Conservation (phyloP, 1,140 invertebrate genomes). For the Aricia agestis region DNA sequence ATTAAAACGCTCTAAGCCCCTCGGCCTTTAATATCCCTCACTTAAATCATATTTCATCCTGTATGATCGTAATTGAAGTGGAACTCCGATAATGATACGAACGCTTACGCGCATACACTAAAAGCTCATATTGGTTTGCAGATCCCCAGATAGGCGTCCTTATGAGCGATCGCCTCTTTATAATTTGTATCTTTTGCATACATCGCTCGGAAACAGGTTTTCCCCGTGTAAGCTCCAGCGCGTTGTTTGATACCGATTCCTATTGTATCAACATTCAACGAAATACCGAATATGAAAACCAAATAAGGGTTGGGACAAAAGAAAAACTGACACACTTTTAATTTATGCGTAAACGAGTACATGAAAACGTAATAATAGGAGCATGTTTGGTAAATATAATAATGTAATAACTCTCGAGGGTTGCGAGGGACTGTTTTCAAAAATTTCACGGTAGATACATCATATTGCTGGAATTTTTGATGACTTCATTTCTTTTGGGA, state of each 20-base stretch:
- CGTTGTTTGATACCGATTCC: constrained; percentile 60
- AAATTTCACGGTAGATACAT: constrained; percentile 73
- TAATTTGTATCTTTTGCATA: constrained; percentile 74
- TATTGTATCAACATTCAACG: constrained; percentile 73
- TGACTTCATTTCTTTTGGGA: constrained; percentile 57
- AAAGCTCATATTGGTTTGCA: constrained; percentile 53
- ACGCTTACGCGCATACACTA: constrained; percentile 45
- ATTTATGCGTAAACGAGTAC: constrained; percentile 73
- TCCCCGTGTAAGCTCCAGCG: constrained; percentile 58
- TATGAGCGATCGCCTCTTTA: constrained; percentile 70
- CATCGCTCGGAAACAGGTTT: constrained; percentile 70
- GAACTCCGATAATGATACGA: constrained; percentile 45
- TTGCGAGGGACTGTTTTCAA: constrained; percentile 57
- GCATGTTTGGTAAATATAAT: constrained; percentile 75
- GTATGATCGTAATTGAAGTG: constrained; percentile 72
- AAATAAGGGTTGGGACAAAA: constrained; percentile 74
- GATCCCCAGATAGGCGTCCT: constrained; percentile 41
- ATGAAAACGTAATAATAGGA: constrained; percentile 75
- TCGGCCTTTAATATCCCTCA: constrained; percentile 73
- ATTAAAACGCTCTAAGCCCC: constrained; percentile 68
- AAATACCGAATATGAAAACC: constrained; percentile 75
- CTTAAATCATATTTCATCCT: constrained; percentile 73
- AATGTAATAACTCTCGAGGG: constrained; percentile 69
- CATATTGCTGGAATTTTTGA: constrained; percentile 60
- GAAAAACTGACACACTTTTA: constrained; percentile 72